A percentile compares a stretch with the other conserved stretches of the same genome.
These are phyloP conservation scores for Drosophila meridionalis DNA, from an alignment of 2,888 invertebrate genomes.

Conservation along the genomic window DNA sequence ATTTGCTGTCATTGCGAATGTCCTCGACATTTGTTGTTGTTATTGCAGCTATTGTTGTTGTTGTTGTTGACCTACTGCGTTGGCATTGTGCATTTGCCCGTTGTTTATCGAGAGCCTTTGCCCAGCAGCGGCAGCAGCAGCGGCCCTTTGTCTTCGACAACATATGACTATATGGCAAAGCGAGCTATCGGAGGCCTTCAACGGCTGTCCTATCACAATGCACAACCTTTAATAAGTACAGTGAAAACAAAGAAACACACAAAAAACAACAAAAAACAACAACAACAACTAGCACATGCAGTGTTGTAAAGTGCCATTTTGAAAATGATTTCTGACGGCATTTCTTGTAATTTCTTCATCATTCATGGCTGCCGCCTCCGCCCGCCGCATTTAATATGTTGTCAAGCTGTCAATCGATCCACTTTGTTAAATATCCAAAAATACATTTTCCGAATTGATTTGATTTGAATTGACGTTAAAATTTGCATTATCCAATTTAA, in stretches of 20 bases:
- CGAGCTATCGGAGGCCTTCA: constrained; percentile 31
- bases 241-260: constrained; percentile 2
- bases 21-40: constrained; percentile 50
- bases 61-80: constrained; percentile 38
- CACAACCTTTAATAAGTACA: constrained; percentile 7
- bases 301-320: neutral
- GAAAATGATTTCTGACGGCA: neutral
- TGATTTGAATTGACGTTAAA: neutral
- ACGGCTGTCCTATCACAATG: constrained; percentile 43
- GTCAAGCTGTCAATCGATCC: neutral
- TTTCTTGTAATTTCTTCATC: neutral
- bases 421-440: neutral
- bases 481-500: neutral
- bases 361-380: neutral
- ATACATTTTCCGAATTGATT: neutral
- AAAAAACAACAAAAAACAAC: neutral
- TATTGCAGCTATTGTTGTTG: constrained; percentile 23
- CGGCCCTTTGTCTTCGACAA: constrained; percentile 47
- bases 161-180: constrained; percentile 19
- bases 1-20: constrained; percentile 76
- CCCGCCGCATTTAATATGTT: neutral
- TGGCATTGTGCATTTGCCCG: constrained; percentile 56
- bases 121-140: constrained; percentile 12
- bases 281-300: neutral
- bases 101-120: constrained; percentile 51